Evolutionary conservation across 2,113 vertebrate genomes (phyloP).

Genomic region (Vulpes vulpes): DNA sequence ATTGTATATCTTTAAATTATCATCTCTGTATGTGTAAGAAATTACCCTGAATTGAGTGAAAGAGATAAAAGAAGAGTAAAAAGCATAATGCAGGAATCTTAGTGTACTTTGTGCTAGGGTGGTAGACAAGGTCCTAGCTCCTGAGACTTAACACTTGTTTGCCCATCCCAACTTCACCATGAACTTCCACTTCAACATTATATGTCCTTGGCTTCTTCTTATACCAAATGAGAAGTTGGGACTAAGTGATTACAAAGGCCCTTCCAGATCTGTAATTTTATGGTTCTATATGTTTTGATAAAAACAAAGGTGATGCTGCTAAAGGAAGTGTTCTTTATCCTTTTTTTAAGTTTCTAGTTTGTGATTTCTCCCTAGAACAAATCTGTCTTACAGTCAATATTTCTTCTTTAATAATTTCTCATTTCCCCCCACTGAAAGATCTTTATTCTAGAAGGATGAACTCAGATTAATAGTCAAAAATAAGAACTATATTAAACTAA

Average conservation of each 20-base stretch:
- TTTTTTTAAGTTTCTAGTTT: conserved; percentile 10
- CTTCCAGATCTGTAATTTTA: background rate
- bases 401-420: conserved; percentile 40
- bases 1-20: background rate
- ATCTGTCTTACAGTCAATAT: background rate
- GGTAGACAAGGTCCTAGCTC: background rate
- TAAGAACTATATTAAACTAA: background rate
- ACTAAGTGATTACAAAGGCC: background rate
- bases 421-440: background rate
- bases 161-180: background rate
- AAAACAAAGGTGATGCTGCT: background rate
- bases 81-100: background rate
- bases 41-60: background rate
- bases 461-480: background rate
- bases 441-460: background rate
- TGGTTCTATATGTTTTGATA: conserved; percentile 3
- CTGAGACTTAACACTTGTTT: background rate
- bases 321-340: background rate
- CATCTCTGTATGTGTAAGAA: conserved; percentile 7
- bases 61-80: background rate
- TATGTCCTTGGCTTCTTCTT: conserved; percentile 54
- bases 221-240: conserved; percentile 45
- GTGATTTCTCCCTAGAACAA: background rate
- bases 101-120: background rate
- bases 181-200: conserved; percentile 22